phyloP scores from a whole-genome alignment of 1,140 invertebrate genomes.

The Steinernema khuongi region DNA sequence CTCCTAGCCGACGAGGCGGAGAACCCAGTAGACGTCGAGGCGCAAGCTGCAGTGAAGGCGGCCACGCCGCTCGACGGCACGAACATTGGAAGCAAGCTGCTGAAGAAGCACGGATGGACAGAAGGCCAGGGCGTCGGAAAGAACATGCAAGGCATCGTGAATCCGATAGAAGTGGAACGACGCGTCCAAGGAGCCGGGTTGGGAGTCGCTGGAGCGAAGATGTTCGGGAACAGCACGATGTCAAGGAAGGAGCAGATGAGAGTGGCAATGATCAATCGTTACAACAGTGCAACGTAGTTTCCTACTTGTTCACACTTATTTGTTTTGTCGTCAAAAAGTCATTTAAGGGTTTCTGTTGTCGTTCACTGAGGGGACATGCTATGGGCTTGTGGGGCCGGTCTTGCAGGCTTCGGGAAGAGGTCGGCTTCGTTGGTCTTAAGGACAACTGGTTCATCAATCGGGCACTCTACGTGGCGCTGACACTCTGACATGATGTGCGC shows the following conservation, averaged over 20 bases:
- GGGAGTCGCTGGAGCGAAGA: conserved; percentile 40
- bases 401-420: too few relatives aligned
- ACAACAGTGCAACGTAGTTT: conserved; percentile 19
- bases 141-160: conserved; percentile 68
- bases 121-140: conserved; percentile 89
- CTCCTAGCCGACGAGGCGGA: conserved; percentile 25
- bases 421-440: too few relatives aligned
- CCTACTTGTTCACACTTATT: conserved; percentile 19
- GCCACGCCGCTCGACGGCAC: conserved; percentile 41
- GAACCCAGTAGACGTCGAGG: background rate
- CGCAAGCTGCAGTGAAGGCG: conserved; percentile 30
- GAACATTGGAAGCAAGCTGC: conserved; percentile 76
- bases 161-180: conserved; percentile 51
- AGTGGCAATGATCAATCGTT: conserved; percentile 25
- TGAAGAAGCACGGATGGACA: conserved; percentile 98
- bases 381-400: too few relatives aligned
- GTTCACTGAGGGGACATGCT: too few relatives aligned
- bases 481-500: too few relatives aligned
- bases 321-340: too few relatives aligned
- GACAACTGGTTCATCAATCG: too few relatives aligned
- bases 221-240: conserved; percentile 20
- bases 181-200: conserved; percentile 54
- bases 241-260: conserved; percentile 24
- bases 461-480: too few relatives aligned
- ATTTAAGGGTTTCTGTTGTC: too few relatives aligned